phyloP scores from a whole-genome alignment of 2,888 invertebrate genomes.

The Rosalia funebris region DNA sequence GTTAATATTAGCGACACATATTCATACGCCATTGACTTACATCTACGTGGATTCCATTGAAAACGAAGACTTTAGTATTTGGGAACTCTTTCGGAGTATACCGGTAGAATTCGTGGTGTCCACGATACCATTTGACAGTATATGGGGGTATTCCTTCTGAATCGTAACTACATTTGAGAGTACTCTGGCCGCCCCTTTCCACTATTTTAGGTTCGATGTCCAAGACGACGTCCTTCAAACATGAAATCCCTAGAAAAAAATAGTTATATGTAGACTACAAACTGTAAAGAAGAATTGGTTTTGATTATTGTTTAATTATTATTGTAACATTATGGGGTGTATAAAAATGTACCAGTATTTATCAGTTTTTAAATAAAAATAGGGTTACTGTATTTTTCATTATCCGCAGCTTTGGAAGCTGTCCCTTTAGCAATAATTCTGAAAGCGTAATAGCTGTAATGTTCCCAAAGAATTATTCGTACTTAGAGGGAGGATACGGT shows the following conservation, averaged over 20 bases:
- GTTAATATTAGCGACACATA: no score
- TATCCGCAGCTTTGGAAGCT: neutral
- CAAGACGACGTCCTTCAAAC: slow-evolving; percentile 77
- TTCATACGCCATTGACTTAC: no score
- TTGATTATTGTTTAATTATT: neutral
- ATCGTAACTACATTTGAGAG: slow-evolving; percentile 79
- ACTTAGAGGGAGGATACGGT: neutral
- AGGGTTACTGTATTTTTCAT: neutral
- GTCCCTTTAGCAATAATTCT: neutral
- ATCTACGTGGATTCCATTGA: slow-evolving; percentile 81
- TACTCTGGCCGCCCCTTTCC: slow-evolving; percentile 75
- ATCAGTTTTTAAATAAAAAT: neutral
- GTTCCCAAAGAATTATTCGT: neutral
- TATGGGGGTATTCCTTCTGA: slow-evolving; percentile 81
- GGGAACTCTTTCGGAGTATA: slow-evolving; percentile 81
- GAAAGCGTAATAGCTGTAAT: no score
- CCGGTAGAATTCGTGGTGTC: slow-evolving; percentile 83
- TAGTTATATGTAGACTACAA: no score
- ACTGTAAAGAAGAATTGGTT: no score
- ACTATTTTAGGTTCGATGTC: slow-evolving; percentile 77
- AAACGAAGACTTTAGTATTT: slow-evolving; percentile 76
- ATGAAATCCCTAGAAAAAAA: slow-evolving; percentile 68
- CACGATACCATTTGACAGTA: slow-evolving; percentile 88
- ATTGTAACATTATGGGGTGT: neutral
- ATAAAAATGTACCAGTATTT: neutral